Evolutionary conservation across 2,797 vertebrate species (phyloP).

Genomic region (Schizopygopsis malacanthus): DNA sequence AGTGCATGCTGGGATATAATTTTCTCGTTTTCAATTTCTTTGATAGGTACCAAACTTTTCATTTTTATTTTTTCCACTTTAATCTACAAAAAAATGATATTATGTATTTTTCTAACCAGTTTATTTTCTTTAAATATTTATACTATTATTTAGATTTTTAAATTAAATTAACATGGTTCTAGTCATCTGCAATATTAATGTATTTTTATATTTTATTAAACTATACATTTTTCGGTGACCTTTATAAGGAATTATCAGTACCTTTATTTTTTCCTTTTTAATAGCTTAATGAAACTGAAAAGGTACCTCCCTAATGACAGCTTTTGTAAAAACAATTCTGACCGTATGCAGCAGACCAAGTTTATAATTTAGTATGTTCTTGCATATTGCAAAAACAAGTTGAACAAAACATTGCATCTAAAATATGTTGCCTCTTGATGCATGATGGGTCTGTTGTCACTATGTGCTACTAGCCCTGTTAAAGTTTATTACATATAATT

Average conservation of each 20-base stretch:
- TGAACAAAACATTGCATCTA: neutral
- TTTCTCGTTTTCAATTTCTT: neutral
- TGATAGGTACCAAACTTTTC: neutral
- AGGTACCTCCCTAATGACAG: neutral
- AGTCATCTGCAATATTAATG: neutral
- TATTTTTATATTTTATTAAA: neutral
- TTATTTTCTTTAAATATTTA: neutral
- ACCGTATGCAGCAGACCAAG: neutral
- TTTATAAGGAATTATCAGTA: neutral
- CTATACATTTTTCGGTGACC: neutral
- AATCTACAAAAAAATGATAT: too few species aligned
- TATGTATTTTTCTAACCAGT: neutral
- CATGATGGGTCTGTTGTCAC: constrained; percentile 1
- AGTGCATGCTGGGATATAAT: constrained; percentile 52
- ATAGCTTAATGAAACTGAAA: neutral
- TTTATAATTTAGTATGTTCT: neutral
- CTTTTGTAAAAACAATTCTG: neutral
- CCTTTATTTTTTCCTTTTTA: neutral
- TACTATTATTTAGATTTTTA: neutral
- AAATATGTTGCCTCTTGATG: neutral
- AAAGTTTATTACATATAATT: neutral
- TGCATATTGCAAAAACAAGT: neutral
- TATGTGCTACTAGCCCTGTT: neutral
- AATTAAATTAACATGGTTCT: neutral
- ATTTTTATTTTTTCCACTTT: neutral